Evolutionary conservation across 1,140 invertebrate species (phyloP), one percentile per base, ranked within the genome.

Genomic region (Bombus confusus): DNA sequence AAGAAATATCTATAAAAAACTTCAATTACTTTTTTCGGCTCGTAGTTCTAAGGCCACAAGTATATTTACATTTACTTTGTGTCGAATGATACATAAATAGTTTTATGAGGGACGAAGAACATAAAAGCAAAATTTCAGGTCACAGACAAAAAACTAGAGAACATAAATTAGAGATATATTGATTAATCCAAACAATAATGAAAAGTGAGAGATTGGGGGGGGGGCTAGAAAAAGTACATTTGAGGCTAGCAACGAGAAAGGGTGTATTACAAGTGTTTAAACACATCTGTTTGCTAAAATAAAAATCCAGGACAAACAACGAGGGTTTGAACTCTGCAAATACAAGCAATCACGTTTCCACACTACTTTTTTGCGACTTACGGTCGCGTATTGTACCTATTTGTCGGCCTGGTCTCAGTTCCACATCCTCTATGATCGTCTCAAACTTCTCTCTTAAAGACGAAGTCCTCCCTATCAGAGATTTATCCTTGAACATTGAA

Each of bases 391-490:
- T 85, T 75, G 86, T 88, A 77, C 84, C 83, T 72, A 82, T 79
- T 73, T 77, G 73, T 57, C 86, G 85, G 34, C 74, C 83, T 75
- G 86, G 47, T 85, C 83, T 89, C 28, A 92, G 78, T 86, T 92
- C 92, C 83, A 89, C 89, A 57, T 93, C 91, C 39, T 92, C 92
- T 74, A 88, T 47, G 73, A 93, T 93, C 43, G 88, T 91, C 73
- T 93, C 92, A 87, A 92, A 93, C 86, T 92, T 93, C 80, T 92
- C 91, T 90, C 85, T 91, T 71, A 93, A 88, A 71, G 92, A 93
- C 59, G 88, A 90, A 2, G 92, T 93, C 13, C 91, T 86, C n/a
- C 90, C 90, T 41, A 89, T 31, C 28, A 80, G 41, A 15, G 80
- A n/a, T 69, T 34, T 80, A 82, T 90, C 76, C 75, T 88, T 81